Conservation (phyloP, 2,797 vertebrate genomes). For the Paratrypauchen microcephalus region DNA sequence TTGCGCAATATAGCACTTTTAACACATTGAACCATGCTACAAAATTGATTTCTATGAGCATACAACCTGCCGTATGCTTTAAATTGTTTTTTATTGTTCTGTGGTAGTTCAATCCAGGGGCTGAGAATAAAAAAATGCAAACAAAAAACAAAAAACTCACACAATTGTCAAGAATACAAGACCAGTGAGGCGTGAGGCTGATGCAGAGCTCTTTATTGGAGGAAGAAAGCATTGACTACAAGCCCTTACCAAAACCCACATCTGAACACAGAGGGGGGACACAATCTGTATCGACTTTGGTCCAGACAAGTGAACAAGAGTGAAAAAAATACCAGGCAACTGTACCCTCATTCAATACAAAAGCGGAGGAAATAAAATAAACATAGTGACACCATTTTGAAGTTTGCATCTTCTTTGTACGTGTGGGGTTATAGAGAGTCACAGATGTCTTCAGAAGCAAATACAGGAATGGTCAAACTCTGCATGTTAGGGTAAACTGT, state of each 20-base stretch:
- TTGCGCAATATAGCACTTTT: too few species aligned
- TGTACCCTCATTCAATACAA: slow-evolving; percentile 31
- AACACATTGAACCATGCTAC: background rate
- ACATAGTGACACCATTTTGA: slow-evolving; percentile 10
- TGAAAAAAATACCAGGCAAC: slow-evolving; percentile 22
- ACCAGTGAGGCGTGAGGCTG: slow-evolving; percentile 22
- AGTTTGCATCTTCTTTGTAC: slow-evolving; percentile 23
- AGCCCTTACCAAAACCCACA: slow-evolving; percentile 36
- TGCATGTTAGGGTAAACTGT: background rate
- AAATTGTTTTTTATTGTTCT: background rate
- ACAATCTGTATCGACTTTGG: slow-evolving; percentile 54
- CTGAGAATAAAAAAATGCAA: background rate
- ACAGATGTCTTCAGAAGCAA: slow-evolving; percentile 14
- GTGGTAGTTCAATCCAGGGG: background rate
- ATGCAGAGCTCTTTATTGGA: slow-evolving; percentile 73
- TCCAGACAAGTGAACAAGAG: slow-evolving; percentile 45
- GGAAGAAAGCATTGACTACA: slow-evolving; percentile 44
- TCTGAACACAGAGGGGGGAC: slow-evolving; percentile 33
- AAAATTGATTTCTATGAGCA: background rate
- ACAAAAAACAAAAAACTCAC: background rate
- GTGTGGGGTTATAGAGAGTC: slow-evolving; percentile 13
- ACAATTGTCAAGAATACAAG: background rate
- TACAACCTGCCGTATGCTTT: background rate
- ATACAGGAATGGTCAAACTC: slow-evolving; percentile 15
- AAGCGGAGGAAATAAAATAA: slow-evolving; percentile 25